These are phyloP conservation scores for Triplophysa yarkandensis DNA, from an alignment of 2,797 vertebrate genomes.

Conservation along the genomic window DNA sequence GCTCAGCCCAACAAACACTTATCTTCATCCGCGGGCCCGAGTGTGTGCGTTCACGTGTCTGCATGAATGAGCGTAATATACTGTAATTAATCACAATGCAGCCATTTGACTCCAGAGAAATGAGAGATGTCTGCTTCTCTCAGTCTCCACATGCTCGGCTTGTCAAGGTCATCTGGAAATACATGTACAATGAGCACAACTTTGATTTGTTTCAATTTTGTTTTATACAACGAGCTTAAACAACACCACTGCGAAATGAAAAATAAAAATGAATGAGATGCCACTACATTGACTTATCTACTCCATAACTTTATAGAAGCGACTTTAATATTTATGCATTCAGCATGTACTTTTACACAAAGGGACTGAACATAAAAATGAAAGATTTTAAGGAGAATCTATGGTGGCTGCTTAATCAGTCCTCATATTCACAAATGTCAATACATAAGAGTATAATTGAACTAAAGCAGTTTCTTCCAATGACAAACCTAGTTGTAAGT, in stretches of 20 bases:
- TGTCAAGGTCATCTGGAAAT: constrained; percentile 57
- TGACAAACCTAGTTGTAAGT: not conserved
- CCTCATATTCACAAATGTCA: not conserved
- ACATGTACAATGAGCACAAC: constrained; percentile 25
- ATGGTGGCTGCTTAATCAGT: not conserved
- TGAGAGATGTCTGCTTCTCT: constrained; percentile 55
- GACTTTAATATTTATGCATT: not conserved
- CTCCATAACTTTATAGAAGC: not conserved
- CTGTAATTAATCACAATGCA: constrained; percentile 64
- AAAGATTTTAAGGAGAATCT: not conserved
- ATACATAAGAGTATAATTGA: not conserved
- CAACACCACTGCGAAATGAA: not conserved
- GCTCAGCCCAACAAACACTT: constrained; percentile 48
- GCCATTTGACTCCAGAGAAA: constrained; percentile 56
- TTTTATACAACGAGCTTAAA: not conserved
- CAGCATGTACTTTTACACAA: not conserved
- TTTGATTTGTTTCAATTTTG: not conserved
- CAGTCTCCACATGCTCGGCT: constrained; percentile 50
- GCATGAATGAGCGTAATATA: constrained; percentile 60
- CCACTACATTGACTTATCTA: not conserved
- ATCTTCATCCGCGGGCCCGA: constrained; percentile 48
- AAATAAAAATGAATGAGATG: not conserved
- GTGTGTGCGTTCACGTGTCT: constrained; percentile 42
- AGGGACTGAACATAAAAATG: not conserved
- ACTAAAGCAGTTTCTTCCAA: not conserved